Percentiles rank a stretch among this genome's conserved stretches.
These are phyloP conservation scores for Ectropis crepuscularia DNA, from an alignment of 2,888 invertebrate genomes.

Conservation along the genomic window DNA sequence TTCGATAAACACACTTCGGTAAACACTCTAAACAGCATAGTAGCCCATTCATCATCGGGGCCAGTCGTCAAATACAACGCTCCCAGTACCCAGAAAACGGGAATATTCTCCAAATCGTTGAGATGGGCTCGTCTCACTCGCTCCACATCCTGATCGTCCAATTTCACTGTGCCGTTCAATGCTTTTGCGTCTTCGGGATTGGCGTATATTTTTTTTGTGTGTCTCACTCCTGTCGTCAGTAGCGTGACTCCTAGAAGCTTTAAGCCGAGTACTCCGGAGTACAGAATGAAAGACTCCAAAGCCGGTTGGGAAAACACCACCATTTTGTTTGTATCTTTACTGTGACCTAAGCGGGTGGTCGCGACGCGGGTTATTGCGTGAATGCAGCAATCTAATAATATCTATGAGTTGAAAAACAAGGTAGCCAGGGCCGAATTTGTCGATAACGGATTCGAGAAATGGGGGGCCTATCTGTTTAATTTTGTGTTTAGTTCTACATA, in stretches of 20 bases:
- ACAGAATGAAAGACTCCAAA: conserved; percentile 28
- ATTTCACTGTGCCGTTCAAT: conserved; percentile 57
- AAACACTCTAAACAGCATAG: neutral
- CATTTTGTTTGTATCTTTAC: conserved; percentile 5
- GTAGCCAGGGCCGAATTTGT: no score
- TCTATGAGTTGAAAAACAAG: no score
- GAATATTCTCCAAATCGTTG: no score
- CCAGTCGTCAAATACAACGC: neutral
- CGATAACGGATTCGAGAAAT: no score
- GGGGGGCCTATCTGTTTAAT: no score
- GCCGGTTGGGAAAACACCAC: conserved; percentile 18
- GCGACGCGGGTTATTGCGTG: neutral
- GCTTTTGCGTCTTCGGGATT: conserved; percentile 64
- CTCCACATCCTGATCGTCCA: conserved; percentile 70
- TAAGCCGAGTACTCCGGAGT: conserved; percentile 25
- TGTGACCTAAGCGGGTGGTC: neutral
- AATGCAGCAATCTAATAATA: neutral
- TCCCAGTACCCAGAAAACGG: neutral
- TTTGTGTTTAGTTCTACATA: no score
- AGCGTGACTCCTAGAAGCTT: conserved; percentile 28
- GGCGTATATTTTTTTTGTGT: conserved; percentile 57
- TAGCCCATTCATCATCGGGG: neutral
- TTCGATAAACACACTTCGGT: neutral
- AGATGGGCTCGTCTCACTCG: conserved; percentile 82
- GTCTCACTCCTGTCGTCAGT: conserved; percentile 19